Percentiles rank a stretch among this genome's conserved stretches.
Conservation (phyloP, 2,888 invertebrate species). For the Nymphalis c-album region DNA sequence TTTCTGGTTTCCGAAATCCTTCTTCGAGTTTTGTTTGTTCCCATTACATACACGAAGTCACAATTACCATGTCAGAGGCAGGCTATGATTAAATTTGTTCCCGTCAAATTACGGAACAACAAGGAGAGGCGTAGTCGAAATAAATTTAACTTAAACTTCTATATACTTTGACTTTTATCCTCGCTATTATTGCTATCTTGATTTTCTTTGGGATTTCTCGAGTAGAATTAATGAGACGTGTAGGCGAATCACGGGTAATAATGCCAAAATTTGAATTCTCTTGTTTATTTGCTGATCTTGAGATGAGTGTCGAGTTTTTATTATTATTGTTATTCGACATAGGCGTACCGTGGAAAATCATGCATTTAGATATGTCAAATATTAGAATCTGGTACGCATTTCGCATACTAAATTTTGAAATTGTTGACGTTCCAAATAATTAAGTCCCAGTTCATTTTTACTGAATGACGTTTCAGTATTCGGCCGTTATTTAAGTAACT, state of each 20-base stretch:
- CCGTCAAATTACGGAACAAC: constrained; percentile 52
- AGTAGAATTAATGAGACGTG: constrained; percentile 14
- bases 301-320: background rate
- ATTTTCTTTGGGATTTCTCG: constrained; percentile 15
- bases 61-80: constrained; percentile 49
- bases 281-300: background rate
- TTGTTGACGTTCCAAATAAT: too few species aligned
- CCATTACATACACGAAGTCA: constrained; percentile 36
- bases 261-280: constrained; percentile 12
- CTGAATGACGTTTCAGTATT: too few species aligned
- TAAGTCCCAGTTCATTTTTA: too few species aligned
- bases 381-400: too few species aligned
- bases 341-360: too few species aligned
- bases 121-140: constrained; percentile 35
- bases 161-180: constrained; percentile 41
- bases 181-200: constrained; percentile 40
- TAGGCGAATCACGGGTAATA: constrained; percentile 8
- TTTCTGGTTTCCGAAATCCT: background rate
- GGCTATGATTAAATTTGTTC: constrained; percentile 59
- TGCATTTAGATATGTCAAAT: background rate
- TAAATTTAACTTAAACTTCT: constrained; percentile 49
- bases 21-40: background rate
- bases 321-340: background rate
- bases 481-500: too few species aligned
- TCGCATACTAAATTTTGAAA: too few species aligned